phyloP scores from a whole-genome alignment of 2,113 vertebrate genomes.

The Cyprinodon variegatus region DNA sequence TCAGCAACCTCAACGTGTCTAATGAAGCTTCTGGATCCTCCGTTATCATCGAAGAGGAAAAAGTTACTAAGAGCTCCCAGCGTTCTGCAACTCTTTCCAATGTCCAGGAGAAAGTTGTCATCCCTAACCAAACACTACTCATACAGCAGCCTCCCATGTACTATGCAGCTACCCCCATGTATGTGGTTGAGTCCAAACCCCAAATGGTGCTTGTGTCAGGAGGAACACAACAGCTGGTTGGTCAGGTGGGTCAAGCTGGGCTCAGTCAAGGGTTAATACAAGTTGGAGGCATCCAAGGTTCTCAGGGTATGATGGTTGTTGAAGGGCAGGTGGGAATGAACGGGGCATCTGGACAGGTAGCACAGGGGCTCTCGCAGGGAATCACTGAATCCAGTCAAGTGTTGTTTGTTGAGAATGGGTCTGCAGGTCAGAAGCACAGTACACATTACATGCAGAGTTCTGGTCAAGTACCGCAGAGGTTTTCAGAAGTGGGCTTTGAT shows the following conservation, averaged over 20 bases:
- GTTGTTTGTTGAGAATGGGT: conserved; percentile 54
- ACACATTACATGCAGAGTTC: conserved; percentile 23
- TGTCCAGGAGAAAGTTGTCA: conserved; percentile 60
- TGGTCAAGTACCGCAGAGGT: conserved; percentile 17
- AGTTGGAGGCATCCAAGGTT: conserved; percentile 72
- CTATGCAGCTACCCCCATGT: conserved; percentile 74
- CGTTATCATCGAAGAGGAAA: conserved; percentile 44
- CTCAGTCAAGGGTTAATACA: conserved; percentile 83
- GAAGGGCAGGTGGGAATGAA: conserved; percentile 55
- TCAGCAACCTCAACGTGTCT: conserved; percentile 51
- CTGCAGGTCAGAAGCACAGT: conserved; percentile 32
- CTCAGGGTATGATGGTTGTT: conserved; percentile 72
- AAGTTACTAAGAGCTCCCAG: conserved; percentile 28
- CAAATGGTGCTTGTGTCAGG: conserved; percentile 70
- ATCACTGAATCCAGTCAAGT: conserved; percentile 51
- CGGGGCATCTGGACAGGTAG: conserved; percentile 25
- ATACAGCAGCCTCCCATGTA: conserved; percentile 78
- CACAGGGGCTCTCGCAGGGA: conserved; percentile 45
- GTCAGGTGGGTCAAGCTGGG: conserved; percentile 69
- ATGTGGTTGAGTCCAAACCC: conserved; percentile 72
- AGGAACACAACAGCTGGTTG: conserved; percentile 50
- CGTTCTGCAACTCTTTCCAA: conserved; percentile 21
- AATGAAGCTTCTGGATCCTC: conserved; percentile 49
- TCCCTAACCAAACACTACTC: conserved; percentile 71
- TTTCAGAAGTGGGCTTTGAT: conserved; percentile 30